Conservation (phyloP, 2,797 vertebrate species). For the Eutrigla gurnardus region DNA sequence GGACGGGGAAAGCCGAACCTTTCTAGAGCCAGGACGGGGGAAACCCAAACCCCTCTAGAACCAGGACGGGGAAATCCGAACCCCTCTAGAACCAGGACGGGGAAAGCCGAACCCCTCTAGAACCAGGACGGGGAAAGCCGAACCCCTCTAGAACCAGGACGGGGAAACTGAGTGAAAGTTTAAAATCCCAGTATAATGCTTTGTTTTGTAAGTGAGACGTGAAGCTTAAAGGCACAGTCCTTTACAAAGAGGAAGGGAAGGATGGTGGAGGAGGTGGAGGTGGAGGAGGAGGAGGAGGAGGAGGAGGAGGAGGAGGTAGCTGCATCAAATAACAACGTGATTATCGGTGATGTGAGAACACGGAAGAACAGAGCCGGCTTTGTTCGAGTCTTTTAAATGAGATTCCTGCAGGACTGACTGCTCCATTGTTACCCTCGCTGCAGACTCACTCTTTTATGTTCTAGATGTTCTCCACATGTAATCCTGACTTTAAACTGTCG, state of each 20-base stretch:
- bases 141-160: too few species aligned
- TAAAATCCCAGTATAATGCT: constrained; percentile 58
- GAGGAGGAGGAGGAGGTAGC: constrained; percentile 28
- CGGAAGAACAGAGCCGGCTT: constrained; percentile 63
- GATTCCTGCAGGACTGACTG: too few species aligned
- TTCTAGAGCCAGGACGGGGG: too few species aligned
- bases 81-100: too few species aligned
- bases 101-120: too few species aligned
- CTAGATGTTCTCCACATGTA: constrained; percentile 3
- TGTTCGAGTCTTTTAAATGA: constrained; percentile 51
- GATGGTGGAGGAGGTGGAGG: too few species aligned
- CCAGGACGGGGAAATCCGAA: too few species aligned
- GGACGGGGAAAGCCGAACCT: too few species aligned
- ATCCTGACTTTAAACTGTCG: too few species aligned
- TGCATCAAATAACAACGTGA: constrained; percentile 68
- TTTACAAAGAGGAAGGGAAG: constrained; percentile 16
- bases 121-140: too few species aligned
- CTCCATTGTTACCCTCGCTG: too few species aligned
- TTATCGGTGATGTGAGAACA: constrained; percentile 72
- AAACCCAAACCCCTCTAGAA: too few species aligned
- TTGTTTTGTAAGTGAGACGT: constrained; percentile 54
- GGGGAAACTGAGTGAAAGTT: neutral
- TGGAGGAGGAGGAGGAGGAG: constrained; percentile 21
- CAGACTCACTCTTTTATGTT: neutral
- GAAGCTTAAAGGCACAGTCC: constrained; percentile 47